Evolutionary conservation across 2,888 invertebrate species (phyloP).

Genomic region (Tachina lurida): DNA sequence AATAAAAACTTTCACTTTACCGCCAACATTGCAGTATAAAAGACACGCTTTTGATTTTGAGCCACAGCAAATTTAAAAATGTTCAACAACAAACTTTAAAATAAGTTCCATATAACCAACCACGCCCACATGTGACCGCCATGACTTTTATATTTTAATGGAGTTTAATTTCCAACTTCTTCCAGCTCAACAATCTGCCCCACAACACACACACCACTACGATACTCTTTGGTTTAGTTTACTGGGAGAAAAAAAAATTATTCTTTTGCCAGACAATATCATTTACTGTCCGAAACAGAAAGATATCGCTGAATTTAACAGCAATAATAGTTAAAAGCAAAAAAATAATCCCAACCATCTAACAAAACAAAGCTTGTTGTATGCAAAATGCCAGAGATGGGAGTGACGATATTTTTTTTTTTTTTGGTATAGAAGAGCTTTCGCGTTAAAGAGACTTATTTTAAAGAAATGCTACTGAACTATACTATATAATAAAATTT

Average conservation of each 20-base stretch:
- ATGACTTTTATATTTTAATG: slow-evolving; percentile 60
- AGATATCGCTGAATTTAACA: background rate
- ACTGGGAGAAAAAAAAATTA: background rate
- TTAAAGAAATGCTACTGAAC: too few relatives aligned
- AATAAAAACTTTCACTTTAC: slow-evolving; percentile 65
- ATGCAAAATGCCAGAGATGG: slow-evolving; percentile 4
- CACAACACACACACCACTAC: background rate
- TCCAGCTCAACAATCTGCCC: background rate
- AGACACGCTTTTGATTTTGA: slow-evolving; percentile 54
- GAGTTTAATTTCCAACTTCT: slow-evolving; percentile 36
- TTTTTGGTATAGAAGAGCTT: background rate
- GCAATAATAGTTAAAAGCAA: slow-evolving; percentile 29
- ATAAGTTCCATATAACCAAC: slow-evolving; percentile 52
- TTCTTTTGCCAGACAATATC: slow-evolving; percentile 9
- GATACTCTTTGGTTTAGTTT: background rate
- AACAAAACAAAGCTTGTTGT: slow-evolving; percentile 33
- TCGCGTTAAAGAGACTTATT: too few relatives aligned
- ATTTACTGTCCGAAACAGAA: background rate
- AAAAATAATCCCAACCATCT: slow-evolving; percentile 52
- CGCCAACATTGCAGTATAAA: slow-evolving; percentile 55
- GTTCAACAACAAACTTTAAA: slow-evolving; percentile 23
- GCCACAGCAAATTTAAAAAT: background rate
- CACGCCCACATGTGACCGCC: slow-evolving; percentile 66
- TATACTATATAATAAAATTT: too few relatives aligned
- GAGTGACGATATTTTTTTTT: background rate